These are phyloP conservation scores for Fopius arisanus DNA, from an alignment of 1,140 invertebrate genomes.

Conservation along the genomic window DNA sequence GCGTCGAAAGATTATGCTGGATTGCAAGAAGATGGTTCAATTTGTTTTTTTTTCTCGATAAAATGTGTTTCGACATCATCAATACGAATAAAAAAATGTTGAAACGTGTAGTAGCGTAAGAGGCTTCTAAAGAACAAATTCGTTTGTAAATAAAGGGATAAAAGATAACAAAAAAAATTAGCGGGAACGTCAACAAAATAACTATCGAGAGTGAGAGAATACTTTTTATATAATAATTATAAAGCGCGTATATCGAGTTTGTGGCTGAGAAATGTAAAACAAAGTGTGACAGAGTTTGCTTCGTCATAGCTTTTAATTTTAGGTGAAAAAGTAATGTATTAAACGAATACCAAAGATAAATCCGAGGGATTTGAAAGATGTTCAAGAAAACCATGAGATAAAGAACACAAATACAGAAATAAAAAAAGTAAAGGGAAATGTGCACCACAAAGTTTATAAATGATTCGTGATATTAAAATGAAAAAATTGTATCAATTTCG, in stretches of 20 bases:
- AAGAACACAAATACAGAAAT: neutral
- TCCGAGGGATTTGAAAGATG: neutral
- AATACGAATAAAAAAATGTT: neutral
- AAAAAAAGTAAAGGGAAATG: constrained; percentile 1
- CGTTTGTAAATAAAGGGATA: constrained; percentile 31
- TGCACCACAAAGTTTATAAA: constrained; percentile 10
- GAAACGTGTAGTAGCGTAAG: neutral
- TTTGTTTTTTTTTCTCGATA: neutral
- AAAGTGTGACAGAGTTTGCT: constrained; percentile 24
- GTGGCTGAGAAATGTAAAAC: constrained; percentile 25
- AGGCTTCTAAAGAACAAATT: constrained; percentile 15
- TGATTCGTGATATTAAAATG: constrained; percentile 5
- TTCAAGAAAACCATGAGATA: constrained; percentile 1
- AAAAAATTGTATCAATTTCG: neutral
- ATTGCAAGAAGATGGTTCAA: neutral
- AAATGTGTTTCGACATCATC: neutral
- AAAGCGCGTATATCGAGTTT: constrained; percentile 22
- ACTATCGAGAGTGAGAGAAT: constrained; percentile 33
- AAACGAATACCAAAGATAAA: neutral
- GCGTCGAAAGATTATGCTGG: neutral
- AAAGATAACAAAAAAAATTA: neutral
- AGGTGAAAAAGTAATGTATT: constrained; percentile 12
- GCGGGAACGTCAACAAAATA: constrained; percentile 33
- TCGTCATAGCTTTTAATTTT: constrained; percentile 19
- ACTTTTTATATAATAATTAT: constrained; percentile 35